A percentile compares a stretch with the other conserved stretches of the same genome.
Evolutionary conservation across 2,113 vertebrate species (phyloP).

Genomic region (Calidris pugnax): DNA sequence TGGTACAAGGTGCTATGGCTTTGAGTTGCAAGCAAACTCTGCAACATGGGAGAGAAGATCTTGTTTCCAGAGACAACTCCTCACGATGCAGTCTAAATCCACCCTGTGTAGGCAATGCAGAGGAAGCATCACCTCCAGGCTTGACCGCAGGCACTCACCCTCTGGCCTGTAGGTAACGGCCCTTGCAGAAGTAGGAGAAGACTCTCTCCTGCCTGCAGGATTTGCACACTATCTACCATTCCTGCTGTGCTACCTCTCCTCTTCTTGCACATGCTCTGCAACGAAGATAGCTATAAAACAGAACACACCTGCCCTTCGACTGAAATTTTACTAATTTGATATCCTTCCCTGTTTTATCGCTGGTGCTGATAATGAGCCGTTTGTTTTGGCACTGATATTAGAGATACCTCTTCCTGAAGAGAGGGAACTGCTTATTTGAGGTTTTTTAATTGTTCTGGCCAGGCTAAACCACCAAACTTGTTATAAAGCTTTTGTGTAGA

Average conservation of each 20-base stretch:
- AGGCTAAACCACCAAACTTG: neutral
- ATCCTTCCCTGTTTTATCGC: neutral
- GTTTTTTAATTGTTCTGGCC: neutral
- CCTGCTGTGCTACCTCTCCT: neutral
- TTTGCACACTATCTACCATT: neutral
- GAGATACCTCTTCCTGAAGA: neutral
- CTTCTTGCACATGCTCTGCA: neutral
- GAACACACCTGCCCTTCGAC: neutral
- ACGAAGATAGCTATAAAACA: neutral
- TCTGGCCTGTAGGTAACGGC: neutral
- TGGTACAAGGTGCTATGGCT: neutral
- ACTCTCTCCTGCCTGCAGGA: neutral
- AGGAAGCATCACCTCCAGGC: neutral
- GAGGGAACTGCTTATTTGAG: neutral
- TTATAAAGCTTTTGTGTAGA: neutral
- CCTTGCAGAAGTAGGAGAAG: neutral
- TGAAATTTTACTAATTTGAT: neutral
- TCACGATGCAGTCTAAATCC: neutral
- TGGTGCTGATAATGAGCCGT: neutral
- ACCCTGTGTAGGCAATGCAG: neutral
- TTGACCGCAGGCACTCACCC: neutral
- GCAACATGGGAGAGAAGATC: neutral
- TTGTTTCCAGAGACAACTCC: fast-evolving
- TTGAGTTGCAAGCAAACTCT: neutral
- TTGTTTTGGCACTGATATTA: neutral